Percentiles rank a stretch among this genome's conserved stretches.
Evolutionary conservation across 2,797 vertebrate genomes (phyloP).

Genomic region (Coendou prehensilis): DNA sequence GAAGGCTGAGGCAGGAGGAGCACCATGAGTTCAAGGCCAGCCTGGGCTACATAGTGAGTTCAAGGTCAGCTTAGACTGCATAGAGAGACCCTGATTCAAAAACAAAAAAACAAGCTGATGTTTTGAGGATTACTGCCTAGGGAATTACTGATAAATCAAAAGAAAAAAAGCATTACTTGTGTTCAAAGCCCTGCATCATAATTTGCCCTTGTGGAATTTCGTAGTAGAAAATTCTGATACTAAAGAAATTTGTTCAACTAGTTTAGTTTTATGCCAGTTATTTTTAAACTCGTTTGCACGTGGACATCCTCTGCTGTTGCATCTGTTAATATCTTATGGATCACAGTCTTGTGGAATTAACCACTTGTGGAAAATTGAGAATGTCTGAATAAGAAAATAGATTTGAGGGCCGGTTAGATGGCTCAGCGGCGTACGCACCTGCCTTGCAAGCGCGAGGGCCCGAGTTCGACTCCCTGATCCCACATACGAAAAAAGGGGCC

Average conservation of each 20-base stretch:
- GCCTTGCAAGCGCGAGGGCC: no score
- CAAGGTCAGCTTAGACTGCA: background rate
- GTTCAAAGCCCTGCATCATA: background rate
- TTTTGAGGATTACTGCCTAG: constrained; percentile 3
- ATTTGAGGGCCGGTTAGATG: no score
- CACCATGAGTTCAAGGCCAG: background rate
- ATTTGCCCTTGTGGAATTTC: background rate
- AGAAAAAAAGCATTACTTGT: background rate
- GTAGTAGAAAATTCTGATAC: background rate
- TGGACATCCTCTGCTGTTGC: background rate
- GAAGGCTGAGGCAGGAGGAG: background rate
- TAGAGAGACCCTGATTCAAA: background rate
- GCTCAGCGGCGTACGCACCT: no score
- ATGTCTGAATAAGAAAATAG: constrained; percentile 15
- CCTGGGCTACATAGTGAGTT: background rate
- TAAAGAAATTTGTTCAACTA: background rate
- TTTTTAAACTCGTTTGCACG: background rate
- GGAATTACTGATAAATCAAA: background rate
- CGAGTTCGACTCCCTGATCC: no score
- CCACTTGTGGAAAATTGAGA: background rate
- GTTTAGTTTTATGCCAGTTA: background rate
- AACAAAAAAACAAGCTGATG: background rate
- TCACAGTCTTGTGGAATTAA: background rate
- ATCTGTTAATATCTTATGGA: background rate
- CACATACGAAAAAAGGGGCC: no score